phyloP scores from a whole-genome alignment of 2,888 invertebrate genomes.

The Embidobia sp. region DNA sequence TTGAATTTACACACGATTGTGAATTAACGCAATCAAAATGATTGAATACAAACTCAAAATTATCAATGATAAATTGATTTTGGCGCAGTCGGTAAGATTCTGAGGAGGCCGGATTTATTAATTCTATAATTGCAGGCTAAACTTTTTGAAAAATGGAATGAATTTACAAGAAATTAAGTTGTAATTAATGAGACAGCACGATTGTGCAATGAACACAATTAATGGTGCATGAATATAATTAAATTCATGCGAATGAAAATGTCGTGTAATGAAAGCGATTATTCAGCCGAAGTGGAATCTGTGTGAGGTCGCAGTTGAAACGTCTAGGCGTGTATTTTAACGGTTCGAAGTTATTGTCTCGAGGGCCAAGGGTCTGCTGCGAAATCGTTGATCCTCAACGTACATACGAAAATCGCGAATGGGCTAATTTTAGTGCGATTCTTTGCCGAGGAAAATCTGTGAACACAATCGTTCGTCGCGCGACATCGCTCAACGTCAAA shows the following conservation, averaged over 20 bases:
- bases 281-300: constrained; percentile 45
- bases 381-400: constrained; percentile 55
- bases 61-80: too few relatives aligned
- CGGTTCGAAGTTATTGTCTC: constrained; percentile 48
- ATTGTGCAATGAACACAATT: constrained; percentile 19
- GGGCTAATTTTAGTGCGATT: constrained; percentile 65
- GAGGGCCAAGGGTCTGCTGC: constrained; percentile 55
- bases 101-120: too few relatives aligned
- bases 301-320: constrained; percentile 49
- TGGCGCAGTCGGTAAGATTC: too few relatives aligned
- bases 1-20: too few relatives aligned
- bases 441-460: constrained; percentile 70
- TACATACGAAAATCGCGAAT: constrained; percentile 58
- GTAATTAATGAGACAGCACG: not conserved
- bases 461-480: constrained; percentile 80
- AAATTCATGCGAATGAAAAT: constrained; percentile 42
- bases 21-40: too few relatives aligned
- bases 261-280: constrained; percentile 48
- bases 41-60: too few relatives aligned
- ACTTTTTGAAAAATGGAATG: too few relatives aligned
- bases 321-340: constrained; percentile 45
- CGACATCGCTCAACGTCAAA: constrained; percentile 80
- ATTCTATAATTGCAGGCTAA: too few relatives aligned
- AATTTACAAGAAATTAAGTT: not conserved
- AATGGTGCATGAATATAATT: constrained; percentile 37